phyloP scores from a whole-genome alignment of 2,888 invertebrate species.

The Hyposoter dolosus region DNA sequence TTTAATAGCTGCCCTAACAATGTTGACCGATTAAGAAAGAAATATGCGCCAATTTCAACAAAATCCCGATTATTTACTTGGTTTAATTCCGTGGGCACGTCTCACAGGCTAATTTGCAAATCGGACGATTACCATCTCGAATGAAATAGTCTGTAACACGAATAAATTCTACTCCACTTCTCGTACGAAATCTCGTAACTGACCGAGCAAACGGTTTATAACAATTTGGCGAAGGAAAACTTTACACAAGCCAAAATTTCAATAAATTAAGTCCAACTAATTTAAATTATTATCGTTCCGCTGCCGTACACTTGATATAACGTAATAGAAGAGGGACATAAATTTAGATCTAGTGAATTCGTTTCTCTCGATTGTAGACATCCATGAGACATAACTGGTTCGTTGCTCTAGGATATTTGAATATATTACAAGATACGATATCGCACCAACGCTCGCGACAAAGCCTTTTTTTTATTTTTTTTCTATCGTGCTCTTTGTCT shows the following conservation, averaged over 20 bases:
- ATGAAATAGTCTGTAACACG: neutral
- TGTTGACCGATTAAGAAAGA: slow-evolving; percentile 74
- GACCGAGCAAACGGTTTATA: neutral
- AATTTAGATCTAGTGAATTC: slow-evolving; percentile 14
- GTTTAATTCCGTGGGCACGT: neutral
- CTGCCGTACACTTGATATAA: neutral
- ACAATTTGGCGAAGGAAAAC: neutral
- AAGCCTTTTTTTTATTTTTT: slow-evolving; percentile 14
- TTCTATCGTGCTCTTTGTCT: too few relatives aligned
- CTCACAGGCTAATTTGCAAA: slow-evolving; percentile 6
- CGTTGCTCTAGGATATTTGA: slow-evolving; percentile 30
- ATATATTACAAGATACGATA: slow-evolving; percentile 23
- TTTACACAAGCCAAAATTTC: neutral
- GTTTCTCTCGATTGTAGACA: slow-evolving; percentile 17
- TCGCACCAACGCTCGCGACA: slow-evolving; percentile 10
- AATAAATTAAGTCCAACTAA: slow-evolving; percentile 1
- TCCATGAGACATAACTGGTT: slow-evolving; percentile 25
- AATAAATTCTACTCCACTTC: neutral
- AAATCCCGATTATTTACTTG: slow-evolving; percentile 12
- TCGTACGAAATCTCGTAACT: neutral
- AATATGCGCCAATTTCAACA: slow-evolving; percentile 32
- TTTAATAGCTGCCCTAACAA: slow-evolving; percentile 77
- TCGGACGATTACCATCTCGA: slow-evolving; percentile 4
- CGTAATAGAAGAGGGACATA: neutral
- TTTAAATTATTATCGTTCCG: slow-evolving; percentile 1